Evolutionary conservation across 64 coral and sea anemone genomes (phyloP).

Genomic region (Pachyseris speciosa): DNA sequence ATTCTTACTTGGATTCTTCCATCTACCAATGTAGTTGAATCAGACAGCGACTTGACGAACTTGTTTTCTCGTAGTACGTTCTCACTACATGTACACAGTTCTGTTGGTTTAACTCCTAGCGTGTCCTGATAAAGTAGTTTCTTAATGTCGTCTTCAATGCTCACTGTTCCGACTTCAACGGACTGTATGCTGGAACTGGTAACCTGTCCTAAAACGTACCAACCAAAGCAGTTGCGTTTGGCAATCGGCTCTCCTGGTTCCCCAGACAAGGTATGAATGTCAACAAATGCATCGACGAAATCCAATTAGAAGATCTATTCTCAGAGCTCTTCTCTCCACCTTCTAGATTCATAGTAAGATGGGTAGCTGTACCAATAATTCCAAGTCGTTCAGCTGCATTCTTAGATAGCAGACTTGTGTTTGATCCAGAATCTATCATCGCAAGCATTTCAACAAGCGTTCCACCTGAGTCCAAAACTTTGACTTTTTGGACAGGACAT

Average conservation of each 20-base stretch:
- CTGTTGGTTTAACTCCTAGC: constrained; percentile 68
- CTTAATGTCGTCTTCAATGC: constrained; percentile 39
- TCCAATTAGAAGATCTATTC: no score
- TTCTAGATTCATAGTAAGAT: no score
- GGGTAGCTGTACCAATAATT: no score
- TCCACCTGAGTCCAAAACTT: no score
- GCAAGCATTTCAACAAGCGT: no score
- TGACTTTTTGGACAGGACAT: no score
- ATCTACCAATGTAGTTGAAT: constrained; percentile 73
- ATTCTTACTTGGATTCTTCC: constrained; percentile 60
- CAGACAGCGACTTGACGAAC: constrained; percentile 71
- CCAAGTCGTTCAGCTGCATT: no score
- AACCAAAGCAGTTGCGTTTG: constrained; percentile 64
- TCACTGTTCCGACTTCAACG: constrained; percentile 15
- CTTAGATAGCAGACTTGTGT: no score
- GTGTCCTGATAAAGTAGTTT: constrained; percentile 55
- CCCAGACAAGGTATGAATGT: neutral
- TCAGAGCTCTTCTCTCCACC: no score
- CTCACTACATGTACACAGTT: constrained; percentile 63
- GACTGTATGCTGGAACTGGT: constrained; percentile 19
- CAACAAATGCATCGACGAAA: constrained; percentile 26
- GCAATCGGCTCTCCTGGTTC: constrained; percentile 51
- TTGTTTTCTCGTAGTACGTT: constrained; percentile 55
- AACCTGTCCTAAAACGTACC: constrained; percentile 66
- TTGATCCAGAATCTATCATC: no score